Percentiles rank a stretch among this genome's conserved stretches.
Evolutionary conservation across 2,113 vertebrate species (phyloP).

Genomic region (Raja brachyura): DNA sequence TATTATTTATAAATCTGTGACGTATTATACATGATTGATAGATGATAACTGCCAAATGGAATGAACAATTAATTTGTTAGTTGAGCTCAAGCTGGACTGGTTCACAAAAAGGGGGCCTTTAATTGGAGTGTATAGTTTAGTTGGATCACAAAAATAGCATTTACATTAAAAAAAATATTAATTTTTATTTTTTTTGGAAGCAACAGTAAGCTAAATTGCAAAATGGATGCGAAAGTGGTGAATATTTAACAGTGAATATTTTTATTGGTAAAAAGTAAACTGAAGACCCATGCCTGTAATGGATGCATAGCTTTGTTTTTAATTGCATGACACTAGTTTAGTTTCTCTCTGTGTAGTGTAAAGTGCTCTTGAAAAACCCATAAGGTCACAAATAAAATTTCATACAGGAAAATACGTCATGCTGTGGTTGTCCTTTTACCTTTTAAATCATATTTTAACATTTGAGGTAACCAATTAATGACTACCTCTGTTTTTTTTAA

Average conservation of each 20-base stretch:
- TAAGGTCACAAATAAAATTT: slow-evolving; percentile 38
- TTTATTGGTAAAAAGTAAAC: neutral
- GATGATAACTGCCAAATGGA: slow-evolving; percentile 2
- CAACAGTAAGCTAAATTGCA: no score
- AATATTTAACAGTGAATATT: no score
- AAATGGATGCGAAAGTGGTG: no score
- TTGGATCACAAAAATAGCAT: neutral
- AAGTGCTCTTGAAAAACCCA: slow-evolving; percentile 18
- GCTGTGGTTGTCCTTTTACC: slow-evolving; percentile 17
- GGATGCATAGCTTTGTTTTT: neutral
- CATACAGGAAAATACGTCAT: slow-evolving; percentile 32
- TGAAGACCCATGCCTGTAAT: neutral
- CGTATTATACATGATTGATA: slow-evolving; percentile 26
- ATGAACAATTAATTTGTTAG: neutral
- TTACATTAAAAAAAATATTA: neutral
- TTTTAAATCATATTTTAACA: slow-evolving; percentile 27
- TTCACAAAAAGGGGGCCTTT: neutral
- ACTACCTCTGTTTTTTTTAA: slow-evolving; percentile 24
- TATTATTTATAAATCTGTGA: slow-evolving; percentile 33
- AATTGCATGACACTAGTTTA: neutral
- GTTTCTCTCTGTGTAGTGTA: neutral
- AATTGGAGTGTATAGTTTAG: neutral
- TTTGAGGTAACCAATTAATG: neutral
- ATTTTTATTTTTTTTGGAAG: neutral
- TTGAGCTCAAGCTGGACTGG: neutral